Evolutionary conservation across 2,113 vertebrate genomes (phyloP).

Genomic region (Terrapene triunguis): DNA sequence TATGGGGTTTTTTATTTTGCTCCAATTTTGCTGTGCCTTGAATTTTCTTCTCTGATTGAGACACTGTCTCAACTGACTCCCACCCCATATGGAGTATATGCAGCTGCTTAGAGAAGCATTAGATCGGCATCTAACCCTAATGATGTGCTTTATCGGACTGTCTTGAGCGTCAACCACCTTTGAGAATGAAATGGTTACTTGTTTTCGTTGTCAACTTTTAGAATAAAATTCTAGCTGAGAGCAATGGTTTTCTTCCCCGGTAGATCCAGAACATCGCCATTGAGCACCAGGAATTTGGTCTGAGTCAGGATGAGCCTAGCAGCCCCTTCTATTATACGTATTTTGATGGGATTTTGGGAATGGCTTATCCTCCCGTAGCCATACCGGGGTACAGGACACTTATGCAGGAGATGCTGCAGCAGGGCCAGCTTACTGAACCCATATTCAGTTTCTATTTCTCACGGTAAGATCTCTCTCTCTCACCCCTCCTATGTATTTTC

Average conservation of each 20-base stretch:
- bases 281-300: slow-evolving; percentile 81
- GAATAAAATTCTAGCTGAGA: background rate
- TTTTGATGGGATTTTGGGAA: slow-evolving; percentile 78
- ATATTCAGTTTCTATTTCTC: slow-evolving; percentile 79
- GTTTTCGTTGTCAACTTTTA: background rate
- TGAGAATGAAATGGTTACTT: background rate
- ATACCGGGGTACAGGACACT: background rate
- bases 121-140: background rate
- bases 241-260: background rate
- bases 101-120: background rate
- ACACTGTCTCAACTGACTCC: background rate
- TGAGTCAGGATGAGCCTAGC: slow-evolving; percentile 73
- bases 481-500: background rate
- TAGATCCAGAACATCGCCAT: slow-evolving; percentile 80
- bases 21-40: background rate
- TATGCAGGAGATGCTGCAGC: slow-evolving; percentile 62
- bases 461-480: slow-evolving; percentile 12
- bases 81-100: background rate
- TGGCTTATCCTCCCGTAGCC: slow-evolving; percentile 62
- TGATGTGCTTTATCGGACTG: background rate
- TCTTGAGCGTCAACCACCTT: background rate
- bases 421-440: slow-evolving; percentile 57
- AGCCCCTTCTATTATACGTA: slow-evolving; percentile 68
- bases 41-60: background rate
- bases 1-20: background rate